These are phyloP conservation scores for Trissolcus japonicus DNA, from an alignment of 2,888 invertebrate species.

Conservation along the genomic window DNA sequence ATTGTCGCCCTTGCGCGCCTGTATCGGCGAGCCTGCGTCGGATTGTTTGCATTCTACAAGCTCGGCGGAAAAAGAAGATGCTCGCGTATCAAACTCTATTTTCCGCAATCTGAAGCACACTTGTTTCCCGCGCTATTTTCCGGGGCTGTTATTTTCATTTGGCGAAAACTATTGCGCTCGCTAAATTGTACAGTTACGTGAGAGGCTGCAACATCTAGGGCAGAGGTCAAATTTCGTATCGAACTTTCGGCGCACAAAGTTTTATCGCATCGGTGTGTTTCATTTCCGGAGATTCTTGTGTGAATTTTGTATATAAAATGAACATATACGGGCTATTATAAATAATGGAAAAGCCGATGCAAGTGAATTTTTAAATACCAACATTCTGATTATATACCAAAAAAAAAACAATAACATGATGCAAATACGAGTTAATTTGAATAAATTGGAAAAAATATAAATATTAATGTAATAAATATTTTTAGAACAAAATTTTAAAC, in stretches of 20 bases:
- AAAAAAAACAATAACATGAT: no score
- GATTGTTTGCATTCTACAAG: slow-evolving; percentile 57
- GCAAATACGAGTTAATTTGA: no score
- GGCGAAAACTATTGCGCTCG: slow-evolving; percentile 17
- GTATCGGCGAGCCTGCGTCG: slow-evolving; percentile 38
- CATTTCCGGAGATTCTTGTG: no score
- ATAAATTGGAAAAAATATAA: no score
- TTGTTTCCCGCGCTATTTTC: slow-evolving; percentile 28
- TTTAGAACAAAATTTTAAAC: no score
- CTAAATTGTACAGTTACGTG: not conserved
- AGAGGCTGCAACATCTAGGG: not conserved
- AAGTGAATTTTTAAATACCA: no score
- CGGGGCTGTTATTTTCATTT: slow-evolving; percentile 24
- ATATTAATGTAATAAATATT: no score
- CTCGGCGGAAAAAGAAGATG: slow-evolving; percentile 16
- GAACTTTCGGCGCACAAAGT: not conserved
- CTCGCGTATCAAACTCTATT: slow-evolving; percentile 19
- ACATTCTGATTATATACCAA: no score
- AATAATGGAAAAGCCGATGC: no score
- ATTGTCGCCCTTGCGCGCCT: slow-evolving; percentile 52
- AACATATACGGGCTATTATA: no score
- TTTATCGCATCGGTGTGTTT: not conserved
- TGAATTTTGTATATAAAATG: no score
- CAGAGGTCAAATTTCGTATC: not conserved
- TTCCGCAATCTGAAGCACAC: slow-evolving; percentile 43